These are phyloP conservation scores for Yponomeuta cagnagella DNA, from an alignment of 2,888 invertebrate genomes.

Conservation along the genomic window DNA sequence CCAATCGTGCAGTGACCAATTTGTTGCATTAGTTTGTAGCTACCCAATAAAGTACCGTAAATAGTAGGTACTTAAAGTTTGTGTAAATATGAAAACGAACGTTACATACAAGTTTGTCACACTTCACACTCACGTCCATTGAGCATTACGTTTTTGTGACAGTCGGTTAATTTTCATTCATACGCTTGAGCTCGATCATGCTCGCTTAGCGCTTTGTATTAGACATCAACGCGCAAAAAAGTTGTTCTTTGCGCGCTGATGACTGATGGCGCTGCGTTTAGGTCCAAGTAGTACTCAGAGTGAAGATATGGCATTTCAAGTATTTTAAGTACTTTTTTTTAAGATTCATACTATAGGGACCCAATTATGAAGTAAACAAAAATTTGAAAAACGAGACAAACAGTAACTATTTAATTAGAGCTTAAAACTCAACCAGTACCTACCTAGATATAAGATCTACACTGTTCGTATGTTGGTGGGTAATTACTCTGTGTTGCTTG, in stretches of 20 bases:
- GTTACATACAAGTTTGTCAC: not conserved
- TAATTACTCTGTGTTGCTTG: not conserved
- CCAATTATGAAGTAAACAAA: too few species aligned
- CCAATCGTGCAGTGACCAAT: not conserved
- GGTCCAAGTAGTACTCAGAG: too few species aligned
- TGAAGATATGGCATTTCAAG: too few species aligned
- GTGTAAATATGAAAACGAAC: slow-evolving; percentile 2
- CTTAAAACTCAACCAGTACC: not conserved
- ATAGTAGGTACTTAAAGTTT: not conserved
- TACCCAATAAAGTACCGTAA: not conserved
- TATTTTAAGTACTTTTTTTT: too few species aligned
- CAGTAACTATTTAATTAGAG: not conserved
- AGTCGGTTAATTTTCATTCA: slow-evolving; percentile 35
- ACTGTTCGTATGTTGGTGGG: too few species aligned
- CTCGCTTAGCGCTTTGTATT: slow-evolving; percentile 35
- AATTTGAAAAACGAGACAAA: too few species aligned
- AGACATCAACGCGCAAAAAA: slow-evolving; percentile 38
- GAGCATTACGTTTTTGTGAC: slow-evolving; percentile 30
- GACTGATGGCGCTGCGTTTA: not conserved
- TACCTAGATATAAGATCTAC: too few species aligned
- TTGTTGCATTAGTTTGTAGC: not conserved
- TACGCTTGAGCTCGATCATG: slow-evolving; percentile 24
- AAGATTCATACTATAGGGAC: too few species aligned
- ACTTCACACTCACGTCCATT: slow-evolving; percentile 9
- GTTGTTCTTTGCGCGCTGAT: slow-evolving; percentile 7